A percentile compares a stretch with the other conserved stretches of the same genome.
Evolutionary conservation across 2,888 invertebrate species (phyloP).

Genomic region (Meteorus colon): DNA sequence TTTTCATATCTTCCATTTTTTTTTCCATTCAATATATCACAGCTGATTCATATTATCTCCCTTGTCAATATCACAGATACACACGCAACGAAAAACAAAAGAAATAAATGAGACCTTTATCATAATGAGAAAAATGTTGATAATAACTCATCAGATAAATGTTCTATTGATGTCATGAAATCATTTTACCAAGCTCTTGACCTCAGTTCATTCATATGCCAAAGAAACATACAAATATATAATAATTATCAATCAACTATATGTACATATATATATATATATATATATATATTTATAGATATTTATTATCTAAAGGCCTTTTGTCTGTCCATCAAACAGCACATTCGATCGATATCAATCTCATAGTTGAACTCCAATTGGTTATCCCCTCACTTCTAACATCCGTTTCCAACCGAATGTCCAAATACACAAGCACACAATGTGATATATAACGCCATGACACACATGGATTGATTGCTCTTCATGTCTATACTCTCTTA

Average conservation of each 20-base stretch:
- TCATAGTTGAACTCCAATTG: conserved; percentile 23
- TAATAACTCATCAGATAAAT: not conserved
- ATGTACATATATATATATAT: too few species aligned
- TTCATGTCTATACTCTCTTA: not conserved
- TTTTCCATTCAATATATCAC: too few species aligned
- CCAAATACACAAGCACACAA: conserved; percentile 14
- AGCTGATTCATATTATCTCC: too few species aligned
- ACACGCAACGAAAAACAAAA: too few species aligned
- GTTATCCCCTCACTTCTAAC: conserved; percentile 34
- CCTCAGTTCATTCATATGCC: not conserved
- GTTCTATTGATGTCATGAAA: not conserved
- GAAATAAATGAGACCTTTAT: too few species aligned
- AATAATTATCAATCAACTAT: not conserved
- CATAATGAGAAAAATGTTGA: too few species aligned
- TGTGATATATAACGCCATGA: conserved; percentile 33
- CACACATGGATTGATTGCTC: conserved; percentile 38
- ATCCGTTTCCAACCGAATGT: conserved; percentile 31
- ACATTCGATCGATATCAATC: conserved; percentile 38
- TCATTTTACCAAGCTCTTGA: not conserved
- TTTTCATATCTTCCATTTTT: too few species aligned
- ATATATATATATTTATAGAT: too few species aligned
- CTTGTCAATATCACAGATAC: too few species aligned
- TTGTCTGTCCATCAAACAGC: not conserved
- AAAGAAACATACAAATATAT: not conserved
- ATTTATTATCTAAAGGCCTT: too few species aligned